phyloP scores from a whole-genome alignment of 2,888 invertebrate species.

The Pelosia muscerda region DNA sequence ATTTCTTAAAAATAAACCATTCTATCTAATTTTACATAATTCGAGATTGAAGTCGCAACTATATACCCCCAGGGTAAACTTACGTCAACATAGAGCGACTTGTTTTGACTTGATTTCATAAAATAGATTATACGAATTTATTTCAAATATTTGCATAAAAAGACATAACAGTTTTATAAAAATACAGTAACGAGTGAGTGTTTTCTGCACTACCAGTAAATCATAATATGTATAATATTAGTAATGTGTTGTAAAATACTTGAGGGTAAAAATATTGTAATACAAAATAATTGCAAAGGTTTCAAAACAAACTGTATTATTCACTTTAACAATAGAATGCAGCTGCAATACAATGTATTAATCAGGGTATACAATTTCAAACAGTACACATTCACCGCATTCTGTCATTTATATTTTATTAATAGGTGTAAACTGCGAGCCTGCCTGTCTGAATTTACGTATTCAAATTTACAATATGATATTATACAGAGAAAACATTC shows the following conservation, averaged over 20 bases:
- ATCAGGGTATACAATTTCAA: constrained; percentile 13
- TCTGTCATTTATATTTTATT: neutral
- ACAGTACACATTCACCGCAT: neutral
- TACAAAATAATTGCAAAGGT: neutral
- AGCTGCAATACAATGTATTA: constrained; percentile 9
- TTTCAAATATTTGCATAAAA: neutral
- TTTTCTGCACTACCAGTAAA: neutral
- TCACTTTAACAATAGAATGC: constrained; percentile 14
- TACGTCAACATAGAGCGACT: neutral
- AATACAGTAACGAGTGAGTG: neutral
- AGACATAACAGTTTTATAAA: neutral
- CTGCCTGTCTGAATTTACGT: neutral
- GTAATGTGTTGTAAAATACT: neutral
- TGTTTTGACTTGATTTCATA: neutral
- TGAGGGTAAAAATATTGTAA: neutral
- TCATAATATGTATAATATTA: neutral
- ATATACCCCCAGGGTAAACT: neutral
- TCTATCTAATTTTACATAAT: too few relatives aligned
- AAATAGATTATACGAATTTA: neutral
- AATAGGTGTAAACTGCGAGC: neutral
- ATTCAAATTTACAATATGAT: neutral
- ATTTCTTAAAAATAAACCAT: too few relatives aligned
- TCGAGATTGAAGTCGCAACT: neutral
- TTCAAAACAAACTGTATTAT: neutral
- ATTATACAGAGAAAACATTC: too few relatives aligned